Percentiles rank a stretch among this genome's conserved stretches.
Evolutionary conservation across 2,888 invertebrate species (phyloP).

Genomic region (Chymomyza caudatula): DNA sequence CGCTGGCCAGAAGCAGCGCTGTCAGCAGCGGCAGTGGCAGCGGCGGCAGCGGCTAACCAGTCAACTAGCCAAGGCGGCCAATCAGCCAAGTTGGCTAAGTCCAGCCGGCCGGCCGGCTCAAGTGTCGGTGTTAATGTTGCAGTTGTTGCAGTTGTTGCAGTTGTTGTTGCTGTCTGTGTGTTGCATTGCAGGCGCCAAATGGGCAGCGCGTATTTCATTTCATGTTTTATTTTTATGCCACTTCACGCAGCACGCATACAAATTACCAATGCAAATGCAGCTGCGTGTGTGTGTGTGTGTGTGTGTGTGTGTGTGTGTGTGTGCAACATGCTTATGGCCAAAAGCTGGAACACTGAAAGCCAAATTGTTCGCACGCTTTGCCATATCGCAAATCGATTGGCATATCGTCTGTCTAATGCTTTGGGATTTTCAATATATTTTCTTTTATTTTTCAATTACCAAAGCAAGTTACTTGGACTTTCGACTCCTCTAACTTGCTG

Average conservation of each 20-base stretch:
- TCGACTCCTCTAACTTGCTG: background rate
- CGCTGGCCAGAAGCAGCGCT: background rate
- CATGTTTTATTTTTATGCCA: constrained; percentile 15
- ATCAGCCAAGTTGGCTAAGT: background rate
- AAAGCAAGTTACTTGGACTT: too few relatives aligned
- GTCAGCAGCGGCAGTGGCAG: too few relatives aligned
- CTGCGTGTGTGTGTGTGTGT: too few relatives aligned
- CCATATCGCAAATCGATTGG: constrained; percentile 20
- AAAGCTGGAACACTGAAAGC: constrained; percentile 55
- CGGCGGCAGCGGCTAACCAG: background rate
- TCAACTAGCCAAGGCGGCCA: background rate
- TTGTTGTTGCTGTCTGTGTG: background rate
- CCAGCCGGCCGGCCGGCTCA: constrained; percentile 32
- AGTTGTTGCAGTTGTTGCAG: too few relatives aligned
- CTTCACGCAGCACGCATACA: constrained; percentile 61
- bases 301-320: too few relatives aligned
- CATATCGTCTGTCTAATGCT: constrained; percentile 46
- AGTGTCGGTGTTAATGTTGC: constrained; percentile 8
- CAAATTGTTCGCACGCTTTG: constrained; percentile 70
- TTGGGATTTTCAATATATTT: constrained; percentile 59
- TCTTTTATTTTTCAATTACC: constrained; percentile 47
- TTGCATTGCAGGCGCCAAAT: constrained; percentile 57
- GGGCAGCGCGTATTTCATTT: constrained; percentile 53
- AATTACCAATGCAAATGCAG: constrained; percentile 40
- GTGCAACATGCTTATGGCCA: constrained; percentile 13